These are phyloP conservation scores for Atrina japonica DNA, from an alignment of 2,888 invertebrate genomes.

Conservation along the genomic window DNA sequence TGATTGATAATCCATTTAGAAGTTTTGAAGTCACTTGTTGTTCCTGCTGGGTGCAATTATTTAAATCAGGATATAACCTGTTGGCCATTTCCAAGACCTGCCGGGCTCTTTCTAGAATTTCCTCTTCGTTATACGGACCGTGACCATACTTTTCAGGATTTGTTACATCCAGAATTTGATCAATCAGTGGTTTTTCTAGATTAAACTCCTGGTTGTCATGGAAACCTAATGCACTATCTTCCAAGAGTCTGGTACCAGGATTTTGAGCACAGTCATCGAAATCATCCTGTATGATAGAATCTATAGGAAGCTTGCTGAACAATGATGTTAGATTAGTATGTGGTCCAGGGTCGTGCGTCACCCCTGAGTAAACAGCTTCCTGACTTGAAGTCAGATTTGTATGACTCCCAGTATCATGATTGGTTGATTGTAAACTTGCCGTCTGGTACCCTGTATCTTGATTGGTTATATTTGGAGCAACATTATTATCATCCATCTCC, in stretches of 20 bases:
- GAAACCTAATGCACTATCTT: conserved; percentile 30
- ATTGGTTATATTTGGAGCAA: conserved; percentile 60
- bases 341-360: conserved; percentile 42
- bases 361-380: not conserved
- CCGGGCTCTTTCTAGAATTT: conserved; percentile 58
- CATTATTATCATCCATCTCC: conserved; percentile 57
- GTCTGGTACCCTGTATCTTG: conserved; percentile 79
- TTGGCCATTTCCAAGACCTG: conserved; percentile 59
- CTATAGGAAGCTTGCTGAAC: conserved; percentile 19
- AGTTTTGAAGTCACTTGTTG: conserved; percentile 20
- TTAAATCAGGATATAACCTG: conserved; percentile 51
- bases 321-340: conserved; percentile 25
- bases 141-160: conserved; percentile 40
- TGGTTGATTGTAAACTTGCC: conserved; percentile 72
- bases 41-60: conserved; percentile 4
- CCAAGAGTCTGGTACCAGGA: not conserved
- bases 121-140: conserved; percentile 52
- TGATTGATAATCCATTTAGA: conserved; percentile 27
- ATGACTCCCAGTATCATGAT: conserved; percentile 64
- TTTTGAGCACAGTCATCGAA: not conserved
- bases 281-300: conserved; percentile 20
- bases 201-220: conserved; percentile 4
- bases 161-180: conserved; percentile 42
- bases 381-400: conserved; percentile 60
- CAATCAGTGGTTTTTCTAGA: conserved; percentile 28